Base-by-base conservation (phyloP, 2,797 vertebrate species). In the Sebastes cheni region DNA sequence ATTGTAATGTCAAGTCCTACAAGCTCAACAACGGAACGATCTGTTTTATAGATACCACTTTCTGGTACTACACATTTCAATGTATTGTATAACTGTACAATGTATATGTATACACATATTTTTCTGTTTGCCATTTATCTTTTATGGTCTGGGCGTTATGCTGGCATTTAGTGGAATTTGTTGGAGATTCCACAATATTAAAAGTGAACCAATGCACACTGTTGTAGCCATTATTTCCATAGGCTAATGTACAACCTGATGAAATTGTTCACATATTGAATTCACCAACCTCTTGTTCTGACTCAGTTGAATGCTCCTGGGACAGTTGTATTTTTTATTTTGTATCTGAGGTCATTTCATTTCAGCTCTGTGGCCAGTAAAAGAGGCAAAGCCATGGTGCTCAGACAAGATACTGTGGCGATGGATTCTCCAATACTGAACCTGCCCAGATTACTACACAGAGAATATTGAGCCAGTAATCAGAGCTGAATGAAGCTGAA, bases 381-480 rank as follows among this genome's bases (percentile, higher is more conserved):
- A 81, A 83, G 16, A 39, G n/a, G 14, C 13, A 52, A 29, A 59
- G 50, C 39, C 22, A 9, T 25, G 25, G 72, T 79, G 77, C 56
- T 77, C 30, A 66, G 59, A 76, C 54, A 64, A 82, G 81, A 86
- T 83, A 76, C 60, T 36, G 50, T 11, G 36, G 36, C 5, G 10
- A 85, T 75, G 67, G 62, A 85, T 87, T 72, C 65, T 61, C 32
- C 79, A 73, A 65, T 71, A 62, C 56, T 69, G 29, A 81, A 79
- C 58, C 66, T 84, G 46, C 34, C 64, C 50, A 75, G 75, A 90
- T 83, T 80, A 72, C 75, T 56, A 32, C 61, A 18, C 59, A 36
- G 25, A 80, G 58, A 72, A 81, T 86, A 86, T 64, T 72, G 70
- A 85, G 54, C 75, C 61, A 39, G 68, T 82, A 81, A 85, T 88